phyloP scores from a whole-genome alignment of 2,113 vertebrate species.

The Calyptomena viridis region DNA sequence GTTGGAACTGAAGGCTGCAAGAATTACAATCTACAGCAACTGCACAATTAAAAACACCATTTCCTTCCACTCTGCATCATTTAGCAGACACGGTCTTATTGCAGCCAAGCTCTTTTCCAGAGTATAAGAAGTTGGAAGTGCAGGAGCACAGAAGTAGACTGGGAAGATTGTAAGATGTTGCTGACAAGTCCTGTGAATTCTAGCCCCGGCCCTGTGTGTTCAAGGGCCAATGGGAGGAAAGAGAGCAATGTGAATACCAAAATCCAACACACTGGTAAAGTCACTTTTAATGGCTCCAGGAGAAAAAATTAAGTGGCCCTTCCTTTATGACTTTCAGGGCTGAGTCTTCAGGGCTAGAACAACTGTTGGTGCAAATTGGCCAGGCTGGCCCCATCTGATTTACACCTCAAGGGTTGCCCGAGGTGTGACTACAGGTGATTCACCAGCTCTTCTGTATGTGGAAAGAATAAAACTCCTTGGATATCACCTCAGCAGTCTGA shows the following conservation, averaged over 20 bases:
- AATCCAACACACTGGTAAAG: accelerated
- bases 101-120: conserved; percentile 16
- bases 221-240: neutral
- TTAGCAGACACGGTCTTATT: conserved; percentile 19
- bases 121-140: neutral
- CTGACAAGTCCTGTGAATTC: neutral
- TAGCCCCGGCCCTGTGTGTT: neutral
- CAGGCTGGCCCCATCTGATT: neutral
- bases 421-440: neutral
- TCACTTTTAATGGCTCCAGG: neutral
- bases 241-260: neutral
- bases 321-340: neutral
- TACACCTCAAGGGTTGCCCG: neutral
- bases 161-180: neutral
- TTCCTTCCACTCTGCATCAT: conserved; percentile 33
- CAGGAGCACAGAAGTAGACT: neutral
- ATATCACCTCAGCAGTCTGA: neutral
- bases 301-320: neutral
- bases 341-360: neutral
- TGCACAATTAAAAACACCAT: conserved; percentile 38
- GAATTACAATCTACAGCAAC: conserved; percentile 42
- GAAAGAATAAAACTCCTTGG: neutral
- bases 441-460: neutral
- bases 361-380: neutral
- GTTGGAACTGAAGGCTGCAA: conserved; percentile 63